Evolutionary conservation across 2,113 vertebrate species (phyloP), one percentile per base, ranked within the genome.

Genomic region (Sander lucioperca): DNA sequence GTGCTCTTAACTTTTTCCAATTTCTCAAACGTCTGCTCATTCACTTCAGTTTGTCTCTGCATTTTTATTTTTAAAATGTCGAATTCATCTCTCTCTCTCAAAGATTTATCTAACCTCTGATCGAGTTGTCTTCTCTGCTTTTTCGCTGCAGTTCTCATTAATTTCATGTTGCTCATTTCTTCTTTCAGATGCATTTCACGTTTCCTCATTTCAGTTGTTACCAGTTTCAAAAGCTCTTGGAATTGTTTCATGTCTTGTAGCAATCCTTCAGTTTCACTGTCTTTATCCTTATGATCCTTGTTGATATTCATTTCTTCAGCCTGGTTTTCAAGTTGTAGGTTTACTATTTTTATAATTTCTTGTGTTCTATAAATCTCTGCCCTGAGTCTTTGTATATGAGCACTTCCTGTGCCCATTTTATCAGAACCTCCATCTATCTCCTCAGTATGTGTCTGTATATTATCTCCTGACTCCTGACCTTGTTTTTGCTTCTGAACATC

Each of bases 51-150:
- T 76, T 86, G 67, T 63, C 23, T 83, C 18, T 84, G 74, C 4
- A 88, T 19, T 88, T 91, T 85, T 11, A 88, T 69, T 77, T 89
- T 89, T 2, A 89, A 64, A 12, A 91, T 83, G 50, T 91, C 74
- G 30, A 92, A 70, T 68, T 83, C 59, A 6, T 88, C 86, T 79
- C 79, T 89, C 30, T 90, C 88, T 80, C 51, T 85, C 76, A 82
- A 43, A 0, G 18, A 88, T 73, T 58, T 85, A 18, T 92, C 84
- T 15, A 86, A 48, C 21, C 53, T 87, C 7, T 86, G 77, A 50
- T 91, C 88, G 25, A 92, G 50, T 21, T 89, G 73, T 79, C 70
- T 84, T 64, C 33, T 85, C 54, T 65, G 85, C 67, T 82, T 94
- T 59, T 67, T 87, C 4, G 64, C 39, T 10, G 51, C 30, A 16